Evolutionary conservation across 2,113 vertebrate genomes (phyloP), one percentile per base, ranked within the genome.

Genomic region (Sorex araneus): DNA sequence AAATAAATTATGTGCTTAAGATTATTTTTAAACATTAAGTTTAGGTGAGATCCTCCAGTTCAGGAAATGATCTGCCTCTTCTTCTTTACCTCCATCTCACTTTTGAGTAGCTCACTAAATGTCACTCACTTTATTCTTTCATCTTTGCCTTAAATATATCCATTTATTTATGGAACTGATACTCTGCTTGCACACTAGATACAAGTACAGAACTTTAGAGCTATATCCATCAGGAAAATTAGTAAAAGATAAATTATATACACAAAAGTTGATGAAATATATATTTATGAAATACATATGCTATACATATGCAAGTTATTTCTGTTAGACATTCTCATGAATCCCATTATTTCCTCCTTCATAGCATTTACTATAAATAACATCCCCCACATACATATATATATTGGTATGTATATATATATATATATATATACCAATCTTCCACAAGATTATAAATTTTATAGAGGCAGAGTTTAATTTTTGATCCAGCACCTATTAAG

Each of bases 141-240:
- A 73, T 64, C 23, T 89, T 16, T 64, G 76, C 25, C 23, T 75
- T 47, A 66, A 50, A 47, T 69, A 27, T 36, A 25, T 3, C 30
- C 67, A 40, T 40, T 40, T 40, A 15, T 76, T 92, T 7, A 50
- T 89, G 69, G 69, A 70, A 76, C 34, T 89, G 32, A 30, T 76
- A 66, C 57, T 57, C 13, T 27, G 30, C 85, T 40, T 40, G 40
- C 69, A 87, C 47, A 63, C 28, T 76, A 82, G 69, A 69, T 40
- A 91, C 6, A 50, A 6, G 8, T 63, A n/a, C 30, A 50, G 74
- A 83, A 32, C 34, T 77, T 83, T 76, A 40, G 8, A 76, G 43
- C 64, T 43, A 47, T 28, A 47, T 28, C 67, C 32, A 45, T 16
- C 5, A 63, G 32, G 34, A 8, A 80, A 93, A 40, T 8, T 11